Base-by-base conservation (phyloP, 2,888 invertebrate genomes). In the Heliconius sara region DNA sequence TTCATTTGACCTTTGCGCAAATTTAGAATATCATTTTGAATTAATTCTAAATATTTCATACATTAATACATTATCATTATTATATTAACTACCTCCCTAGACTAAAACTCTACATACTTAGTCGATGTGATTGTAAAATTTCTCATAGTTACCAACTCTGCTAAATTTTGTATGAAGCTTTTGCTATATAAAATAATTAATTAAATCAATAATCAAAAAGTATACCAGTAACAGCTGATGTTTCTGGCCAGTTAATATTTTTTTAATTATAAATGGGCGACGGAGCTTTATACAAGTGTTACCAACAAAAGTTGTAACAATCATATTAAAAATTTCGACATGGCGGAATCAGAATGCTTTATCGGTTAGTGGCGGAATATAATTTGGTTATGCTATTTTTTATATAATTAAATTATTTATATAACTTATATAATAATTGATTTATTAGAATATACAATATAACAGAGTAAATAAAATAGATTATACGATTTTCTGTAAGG, bases 401-500 rank as follows among this genome's bases (percentile, higher is more conserved):
- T n/a, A 34, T 34, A 34, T 30, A 39, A 68, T 39, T 39, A 39
- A 2, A 13, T 10, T 68, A 12, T n/a, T 63, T 63, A 9, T 57
- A 2, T 57, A 43, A 70, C 6, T 43, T 5, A 43, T 1, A 16
- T 39, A 39, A 6, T 68, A 39, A 68, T n/a, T n/a, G 12, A 39
- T 39, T 39, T 68, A 16, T 25, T 65, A 27, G 3, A 13, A 27
- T 25, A 25, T 27, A 27, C 4, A 34, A 4, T 22, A 22, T 34
- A 67, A 22, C 1, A 68, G 34, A n/a, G 67, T 25, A 16, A 43
- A 25, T 70, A 70, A 47, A 27, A 39, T 43, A 65, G 16, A 74
- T 63, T 65, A 74, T 25, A n/a, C 30, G 16, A 52, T 68, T 43
- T 47, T 60, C 47, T 79, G 27, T 60, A 74, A 78, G 68, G 63